phyloP scores from a whole-genome alignment of 92 coral and sea anemone species.

The Galaxea fascicularis region DNA sequence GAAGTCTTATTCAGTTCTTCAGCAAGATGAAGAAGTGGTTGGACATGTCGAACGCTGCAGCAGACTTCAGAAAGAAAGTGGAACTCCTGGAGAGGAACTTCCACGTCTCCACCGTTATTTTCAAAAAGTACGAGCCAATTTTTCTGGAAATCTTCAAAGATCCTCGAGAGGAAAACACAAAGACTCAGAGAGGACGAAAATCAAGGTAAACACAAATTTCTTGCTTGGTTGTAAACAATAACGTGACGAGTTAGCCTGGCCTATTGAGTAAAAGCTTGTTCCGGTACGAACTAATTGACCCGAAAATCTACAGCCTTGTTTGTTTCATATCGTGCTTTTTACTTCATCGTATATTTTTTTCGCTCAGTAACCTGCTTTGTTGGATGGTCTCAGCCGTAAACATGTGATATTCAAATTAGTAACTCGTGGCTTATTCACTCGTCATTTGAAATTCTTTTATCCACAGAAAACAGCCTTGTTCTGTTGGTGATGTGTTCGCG shows the following conservation, averaged over 20 bases:
- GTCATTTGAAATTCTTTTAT: slow-evolving; percentile 48
- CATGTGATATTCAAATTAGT: slow-evolving; percentile 59
- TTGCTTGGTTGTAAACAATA: slow-evolving; percentile 61
- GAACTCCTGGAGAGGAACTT: slow-evolving; percentile 94
- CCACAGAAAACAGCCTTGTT: slow-evolving; percentile 91
- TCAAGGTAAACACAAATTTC: slow-evolving; percentile 77
- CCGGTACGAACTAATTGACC: not conserved
- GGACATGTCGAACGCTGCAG: slow-evolving; percentile 93
- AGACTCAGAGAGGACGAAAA: slow-evolving; percentile 90
- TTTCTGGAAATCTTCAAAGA: slow-evolving; percentile 89
- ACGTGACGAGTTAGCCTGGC: slow-evolving; percentile 53
- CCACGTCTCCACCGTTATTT: slow-evolving; percentile 96
- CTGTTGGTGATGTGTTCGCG: slow-evolving; percentile 88
- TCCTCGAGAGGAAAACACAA: slow-evolving; percentile 81
- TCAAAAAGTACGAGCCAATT: slow-evolving; percentile 94
- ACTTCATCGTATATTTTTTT: not conserved
- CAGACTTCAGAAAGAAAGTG: slow-evolving; percentile 92
- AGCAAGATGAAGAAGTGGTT: slow-evolving; percentile 99
- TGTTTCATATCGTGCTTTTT: slow-evolving; percentile 17
- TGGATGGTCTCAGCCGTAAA: slow-evolving; percentile 37
- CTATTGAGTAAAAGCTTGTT: slow-evolving; percentile 17
- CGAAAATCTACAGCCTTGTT: slow-evolving; percentile 28
- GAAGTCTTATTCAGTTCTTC: slow-evolving; percentile 94
- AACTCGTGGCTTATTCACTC: slow-evolving; percentile 48
- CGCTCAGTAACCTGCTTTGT: slow-evolving; percentile 15